Evolutionary conservation across 2,888 invertebrate species (phyloP).

Genomic region (Calameuta filiformis): DNA sequence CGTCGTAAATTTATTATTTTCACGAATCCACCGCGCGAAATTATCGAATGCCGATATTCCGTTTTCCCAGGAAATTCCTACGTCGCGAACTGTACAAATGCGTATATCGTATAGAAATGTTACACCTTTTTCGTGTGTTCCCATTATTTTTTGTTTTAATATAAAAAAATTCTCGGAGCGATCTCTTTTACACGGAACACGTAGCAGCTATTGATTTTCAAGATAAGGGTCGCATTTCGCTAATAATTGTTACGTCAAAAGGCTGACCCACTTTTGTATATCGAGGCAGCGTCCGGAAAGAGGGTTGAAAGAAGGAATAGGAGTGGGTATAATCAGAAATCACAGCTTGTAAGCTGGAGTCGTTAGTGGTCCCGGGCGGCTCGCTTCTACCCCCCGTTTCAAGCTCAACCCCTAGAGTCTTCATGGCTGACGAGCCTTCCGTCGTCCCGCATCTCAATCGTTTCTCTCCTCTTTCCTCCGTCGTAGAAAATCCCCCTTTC

Average conservation of each 20-base stretch:
- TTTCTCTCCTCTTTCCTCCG: slow-evolving; percentile 17
- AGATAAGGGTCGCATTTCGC: slow-evolving; percentile 4
- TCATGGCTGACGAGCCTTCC: slow-evolving; percentile 37
- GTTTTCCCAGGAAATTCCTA: not conserved
- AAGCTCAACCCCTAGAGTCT: slow-evolving; percentile 26
- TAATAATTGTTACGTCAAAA: slow-evolving; percentile 2
- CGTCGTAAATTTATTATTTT: slow-evolving; percentile 4
- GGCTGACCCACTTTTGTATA: slow-evolving; percentile 17
- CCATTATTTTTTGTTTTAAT: not conserved
- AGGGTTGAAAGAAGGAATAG: slow-evolving; percentile 15
- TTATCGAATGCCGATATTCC: not conserved
- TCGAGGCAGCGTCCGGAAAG: not conserved
- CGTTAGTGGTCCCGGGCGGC: slow-evolving; percentile 42
- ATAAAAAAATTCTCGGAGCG: not conserved
- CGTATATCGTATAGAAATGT: not conserved
- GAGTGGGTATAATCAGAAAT: slow-evolving; percentile 44
- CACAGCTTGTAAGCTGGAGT: slow-evolving; percentile 44
- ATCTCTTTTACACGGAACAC: not conserved
- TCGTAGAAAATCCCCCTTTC: not conserved
- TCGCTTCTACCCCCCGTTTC: slow-evolving; percentile 30
- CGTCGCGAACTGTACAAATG: not conserved
- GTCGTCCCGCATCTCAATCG: slow-evolving; percentile 47
- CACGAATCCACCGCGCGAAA: not conserved
- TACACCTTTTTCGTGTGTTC: not conserved
- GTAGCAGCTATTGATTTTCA: not conserved